These are phyloP conservation scores for Psettodes erumei DNA, from an alignment of 2,113 vertebrate genomes.

Conservation along the genomic window DNA sequence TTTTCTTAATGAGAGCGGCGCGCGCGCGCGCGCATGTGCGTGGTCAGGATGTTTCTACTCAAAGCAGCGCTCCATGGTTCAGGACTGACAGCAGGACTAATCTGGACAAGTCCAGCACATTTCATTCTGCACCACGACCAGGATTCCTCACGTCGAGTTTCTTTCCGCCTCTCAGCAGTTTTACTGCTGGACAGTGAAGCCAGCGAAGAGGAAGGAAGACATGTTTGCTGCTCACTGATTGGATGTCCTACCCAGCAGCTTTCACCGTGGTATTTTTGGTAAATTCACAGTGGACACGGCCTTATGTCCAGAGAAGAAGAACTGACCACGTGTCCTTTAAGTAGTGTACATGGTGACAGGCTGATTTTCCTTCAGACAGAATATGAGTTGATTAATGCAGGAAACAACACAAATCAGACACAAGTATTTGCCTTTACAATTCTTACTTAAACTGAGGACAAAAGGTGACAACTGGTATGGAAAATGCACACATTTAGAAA, in stretches of 20 bases:
- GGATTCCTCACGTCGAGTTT: neutral
- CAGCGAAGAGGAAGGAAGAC: too few species aligned
- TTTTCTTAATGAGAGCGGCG: neutral
- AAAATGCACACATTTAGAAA: neutral
- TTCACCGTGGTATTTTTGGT: too few species aligned
- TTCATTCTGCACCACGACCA: slow-evolving; percentile 12
- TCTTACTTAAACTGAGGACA: neutral
- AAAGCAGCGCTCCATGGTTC: neutral
- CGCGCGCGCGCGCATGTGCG: neutral
- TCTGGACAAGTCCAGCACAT: neutral
- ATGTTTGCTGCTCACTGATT: neutral
- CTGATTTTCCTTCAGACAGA: neutral
- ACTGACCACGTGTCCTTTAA: too few species aligned
- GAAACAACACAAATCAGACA: neutral
- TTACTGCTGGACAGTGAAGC: neutral
- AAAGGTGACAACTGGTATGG: neutral
- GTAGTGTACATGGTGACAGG: too few species aligned
- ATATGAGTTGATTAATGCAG: neutral
- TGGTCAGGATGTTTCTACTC: neutral
- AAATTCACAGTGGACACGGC: too few species aligned
- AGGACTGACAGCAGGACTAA: slow-evolving; percentile 9
- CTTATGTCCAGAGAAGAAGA: too few species aligned
- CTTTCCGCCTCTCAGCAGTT: neutral
- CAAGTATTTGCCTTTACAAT: neutral
- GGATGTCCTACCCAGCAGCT: too few species aligned